Evolutionary conservation across 2,888 invertebrate genomes (phyloP), one percentile per base, ranked within the genome.

Genomic region (Trissolcus japonicus): DNA sequence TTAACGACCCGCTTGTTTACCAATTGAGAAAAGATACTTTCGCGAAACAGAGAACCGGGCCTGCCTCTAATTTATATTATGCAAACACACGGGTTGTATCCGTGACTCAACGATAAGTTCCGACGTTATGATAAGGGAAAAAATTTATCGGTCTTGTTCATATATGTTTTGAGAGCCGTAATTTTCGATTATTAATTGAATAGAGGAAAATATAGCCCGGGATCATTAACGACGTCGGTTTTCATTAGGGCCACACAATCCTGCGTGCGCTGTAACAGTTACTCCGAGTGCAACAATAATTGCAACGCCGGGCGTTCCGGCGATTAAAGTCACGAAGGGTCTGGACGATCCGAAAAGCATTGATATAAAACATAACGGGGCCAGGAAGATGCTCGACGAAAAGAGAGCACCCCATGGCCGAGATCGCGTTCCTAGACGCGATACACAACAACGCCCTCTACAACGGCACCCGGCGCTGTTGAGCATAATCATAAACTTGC

Each of bases 1-100:
- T 83, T 86, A 87, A 86, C 86, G 85, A 85, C 83, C 84, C 83
- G 79, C 79, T 85, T 87, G 86, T 86, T 86, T 86, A 85, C 86
- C 81, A 83, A 84, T 86, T 82, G 82, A 6, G n/a, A 35, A 35
- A 75, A 79, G 80, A 82, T 84, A 81, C 81, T 79, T 82, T 84
- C 79, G 62, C 67, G 50, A 67, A 73, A 72, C 35, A 35, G 35
- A 11, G 35, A n/a, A n/a, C 35, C 19, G 2, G 19, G 19, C 25
- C 25, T 4, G 25, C 6, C 50, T 29, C 57, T 43, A 41, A 63
- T 59, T 62, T 56, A 54, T 74, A 9, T 62, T 69, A 71, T 53
- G 46, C 48, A 57, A 40, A 53, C 56, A 73, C 61, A 35, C 25
- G 35, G 19, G 21, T 60, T 57, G 16, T 51, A 54, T 53, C 53